phyloP scores from a whole-genome alignment of 2,113 vertebrate species.

The Saguinus midas region DNA sequence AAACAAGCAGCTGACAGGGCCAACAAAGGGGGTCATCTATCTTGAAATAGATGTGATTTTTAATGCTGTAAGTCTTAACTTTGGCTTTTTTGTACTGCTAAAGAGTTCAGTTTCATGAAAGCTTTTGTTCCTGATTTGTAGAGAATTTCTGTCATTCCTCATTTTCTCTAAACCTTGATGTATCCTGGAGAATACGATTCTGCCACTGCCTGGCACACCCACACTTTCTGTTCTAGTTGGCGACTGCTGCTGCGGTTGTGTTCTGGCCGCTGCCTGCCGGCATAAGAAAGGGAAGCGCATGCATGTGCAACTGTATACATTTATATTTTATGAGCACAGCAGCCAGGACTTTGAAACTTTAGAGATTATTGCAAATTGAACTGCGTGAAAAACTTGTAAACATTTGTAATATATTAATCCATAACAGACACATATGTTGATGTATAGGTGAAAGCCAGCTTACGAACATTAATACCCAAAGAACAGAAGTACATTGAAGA shows the following conservation, averaged over 20 bases:
- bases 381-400: constrained; percentile 67
- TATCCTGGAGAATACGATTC: constrained; percentile 82
- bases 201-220: constrained; percentile 85
- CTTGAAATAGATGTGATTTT: constrained; percentile 99
- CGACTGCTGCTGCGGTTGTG: not conserved
- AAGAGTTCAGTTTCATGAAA: constrained; percentile 88
- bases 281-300: constrained; percentile 44
- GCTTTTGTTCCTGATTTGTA: constrained; percentile 89
- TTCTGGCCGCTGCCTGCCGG: constrained; percentile 54
- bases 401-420: constrained; percentile 60
- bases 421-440: constrained; percentile 81
- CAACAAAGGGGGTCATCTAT: constrained; percentile 99
- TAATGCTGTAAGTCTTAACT: constrained; percentile 99
- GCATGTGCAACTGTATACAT: constrained; percentile 69
- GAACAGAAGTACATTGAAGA: constrained; percentile 99
- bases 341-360: constrained; percentile 76
- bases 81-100: constrained; percentile 89
- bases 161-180: constrained; percentile 86
- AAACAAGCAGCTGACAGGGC: constrained; percentile 99
- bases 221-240: constrained; percentile 70
- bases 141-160: constrained; percentile 88
- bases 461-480: constrained; percentile 95
- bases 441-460: constrained; percentile 95
- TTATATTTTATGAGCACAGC: constrained; percentile 68
- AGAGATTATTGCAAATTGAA: constrained; percentile 73